These are phyloP conservation scores for Sycophila sp. DNA, from an alignment of 1,140 invertebrate species.

Conservation along the genomic window DNA sequence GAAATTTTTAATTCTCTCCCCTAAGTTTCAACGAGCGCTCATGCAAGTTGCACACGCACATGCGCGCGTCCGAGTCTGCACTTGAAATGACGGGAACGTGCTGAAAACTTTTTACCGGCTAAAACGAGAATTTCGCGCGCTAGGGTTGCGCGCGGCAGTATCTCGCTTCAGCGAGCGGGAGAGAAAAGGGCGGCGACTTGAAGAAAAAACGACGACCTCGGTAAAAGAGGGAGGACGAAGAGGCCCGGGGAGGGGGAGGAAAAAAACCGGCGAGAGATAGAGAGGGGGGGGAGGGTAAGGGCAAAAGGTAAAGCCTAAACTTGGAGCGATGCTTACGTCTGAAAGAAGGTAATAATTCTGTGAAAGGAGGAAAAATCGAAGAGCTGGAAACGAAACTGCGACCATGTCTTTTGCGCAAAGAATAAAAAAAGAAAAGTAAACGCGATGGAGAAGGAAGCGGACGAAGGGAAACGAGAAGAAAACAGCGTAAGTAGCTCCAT, in stretches of 20 bases:
- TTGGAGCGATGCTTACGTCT: slow-evolving; percentile 27
- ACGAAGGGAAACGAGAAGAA: too few relatives aligned
- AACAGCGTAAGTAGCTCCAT: neutral
- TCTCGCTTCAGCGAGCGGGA: neutral
- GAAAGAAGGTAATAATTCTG: slow-evolving; percentile 11
- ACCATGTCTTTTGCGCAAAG: slow-evolving; percentile 20
- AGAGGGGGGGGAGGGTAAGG: neutral
- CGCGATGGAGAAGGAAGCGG: neutral
- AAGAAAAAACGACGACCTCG: neutral
- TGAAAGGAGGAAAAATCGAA: slow-evolving; percentile 14
- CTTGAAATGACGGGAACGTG: slow-evolving; percentile 22
- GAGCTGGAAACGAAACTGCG: neutral
- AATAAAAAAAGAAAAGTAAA: neutral
- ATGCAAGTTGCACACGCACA: slow-evolving; percentile 6
- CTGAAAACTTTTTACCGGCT: slow-evolving; percentile 29
- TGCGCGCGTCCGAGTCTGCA: neutral
- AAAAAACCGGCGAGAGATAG: neutral
- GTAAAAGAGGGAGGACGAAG: neutral
- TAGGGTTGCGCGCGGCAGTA: neutral
- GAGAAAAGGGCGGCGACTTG: neutral
- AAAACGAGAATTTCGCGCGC: slow-evolving; percentile 20
- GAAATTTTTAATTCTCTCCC: slow-evolving; percentile 30
- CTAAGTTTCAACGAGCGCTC: slow-evolving; percentile 21
- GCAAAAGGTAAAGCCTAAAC: slow-evolving; percentile 19
- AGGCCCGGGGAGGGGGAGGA: neutral